Evolutionary conservation across 2,888 invertebrate species (phyloP).

Genomic region (Conomelus anceps): DNA sequence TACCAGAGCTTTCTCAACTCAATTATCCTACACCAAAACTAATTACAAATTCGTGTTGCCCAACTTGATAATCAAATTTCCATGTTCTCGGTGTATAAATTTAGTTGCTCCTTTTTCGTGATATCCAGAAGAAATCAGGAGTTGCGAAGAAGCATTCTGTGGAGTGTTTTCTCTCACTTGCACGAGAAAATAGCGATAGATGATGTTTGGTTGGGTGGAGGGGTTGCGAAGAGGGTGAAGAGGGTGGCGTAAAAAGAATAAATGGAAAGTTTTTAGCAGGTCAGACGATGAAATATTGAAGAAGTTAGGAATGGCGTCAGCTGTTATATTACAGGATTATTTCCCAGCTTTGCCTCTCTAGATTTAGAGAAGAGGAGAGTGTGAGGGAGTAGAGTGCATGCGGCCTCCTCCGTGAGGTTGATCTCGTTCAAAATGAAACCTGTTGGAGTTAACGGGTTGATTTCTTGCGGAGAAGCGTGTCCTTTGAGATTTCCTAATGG

Average conservation of each 20-base stretch:
- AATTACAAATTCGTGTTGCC: neutral
- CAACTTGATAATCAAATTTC: neutral
- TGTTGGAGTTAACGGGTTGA: neutral
- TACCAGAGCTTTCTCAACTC: neutral
- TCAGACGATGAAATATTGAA: neutral
- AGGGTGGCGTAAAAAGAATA: neutral
- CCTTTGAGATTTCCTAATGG: neutral
- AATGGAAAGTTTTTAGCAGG: neutral
- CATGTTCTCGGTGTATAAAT: neutral
- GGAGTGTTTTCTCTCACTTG: neutral
- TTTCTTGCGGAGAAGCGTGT: neutral
- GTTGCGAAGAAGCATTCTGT: neutral
- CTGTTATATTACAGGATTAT: neutral
- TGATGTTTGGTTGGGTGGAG: neutral
- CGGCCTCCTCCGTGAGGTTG: neutral
- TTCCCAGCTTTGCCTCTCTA: neutral
- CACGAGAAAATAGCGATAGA: no score
- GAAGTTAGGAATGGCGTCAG: neutral
- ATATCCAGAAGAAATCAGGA: neutral
- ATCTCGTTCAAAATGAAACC: neutral
- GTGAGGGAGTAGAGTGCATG: neutral
- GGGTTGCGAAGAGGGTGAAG: neutral
- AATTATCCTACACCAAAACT: neutral
- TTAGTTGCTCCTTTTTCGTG: neutral
- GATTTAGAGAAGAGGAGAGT: neutral